Conservation (phyloP, 2,113 vertebrate species). For the Saimiri boliviensis region DNA sequence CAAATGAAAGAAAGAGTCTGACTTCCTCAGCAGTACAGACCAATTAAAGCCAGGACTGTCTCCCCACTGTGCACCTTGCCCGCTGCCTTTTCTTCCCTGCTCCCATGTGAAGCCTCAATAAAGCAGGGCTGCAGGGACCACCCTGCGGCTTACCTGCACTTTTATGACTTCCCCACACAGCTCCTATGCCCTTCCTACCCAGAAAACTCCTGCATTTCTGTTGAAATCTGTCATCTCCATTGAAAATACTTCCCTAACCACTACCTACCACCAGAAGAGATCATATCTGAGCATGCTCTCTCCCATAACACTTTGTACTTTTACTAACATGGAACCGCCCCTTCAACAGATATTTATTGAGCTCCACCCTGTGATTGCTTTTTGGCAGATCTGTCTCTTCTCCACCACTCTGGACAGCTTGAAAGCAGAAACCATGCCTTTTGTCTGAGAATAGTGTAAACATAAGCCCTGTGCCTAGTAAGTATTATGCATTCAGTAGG, state of each 20-base stretch:
- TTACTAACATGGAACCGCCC: background rate
- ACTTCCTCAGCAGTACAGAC: background rate
- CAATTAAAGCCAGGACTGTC: background rate
- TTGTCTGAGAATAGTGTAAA: background rate
- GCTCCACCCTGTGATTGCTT: background rate
- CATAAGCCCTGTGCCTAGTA: too few species aligned
- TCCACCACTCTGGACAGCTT: background rate
- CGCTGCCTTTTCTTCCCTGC: background rate
- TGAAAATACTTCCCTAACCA: background rate
- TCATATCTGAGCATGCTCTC: background rate
- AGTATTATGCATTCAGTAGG: too few species aligned
- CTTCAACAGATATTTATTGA: background rate
- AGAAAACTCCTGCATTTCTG: background rate
- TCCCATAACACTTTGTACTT: background rate
- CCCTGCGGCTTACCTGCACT: background rate
- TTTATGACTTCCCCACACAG: background rate
- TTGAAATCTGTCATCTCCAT: background rate
- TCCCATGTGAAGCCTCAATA: background rate
- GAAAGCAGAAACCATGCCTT: background rate
- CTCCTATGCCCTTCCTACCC: background rate
- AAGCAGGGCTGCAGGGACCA: background rate
- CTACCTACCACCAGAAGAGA: background rate
- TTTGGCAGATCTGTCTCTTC: background rate
- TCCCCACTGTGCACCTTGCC: fast-evolving
- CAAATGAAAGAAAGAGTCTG: background rate